Evolutionary conservation across 2,797 vertebrate species (phyloP), one percentile per base, ranked within the genome.

Genomic region (Helarctos malayanus): DNA sequence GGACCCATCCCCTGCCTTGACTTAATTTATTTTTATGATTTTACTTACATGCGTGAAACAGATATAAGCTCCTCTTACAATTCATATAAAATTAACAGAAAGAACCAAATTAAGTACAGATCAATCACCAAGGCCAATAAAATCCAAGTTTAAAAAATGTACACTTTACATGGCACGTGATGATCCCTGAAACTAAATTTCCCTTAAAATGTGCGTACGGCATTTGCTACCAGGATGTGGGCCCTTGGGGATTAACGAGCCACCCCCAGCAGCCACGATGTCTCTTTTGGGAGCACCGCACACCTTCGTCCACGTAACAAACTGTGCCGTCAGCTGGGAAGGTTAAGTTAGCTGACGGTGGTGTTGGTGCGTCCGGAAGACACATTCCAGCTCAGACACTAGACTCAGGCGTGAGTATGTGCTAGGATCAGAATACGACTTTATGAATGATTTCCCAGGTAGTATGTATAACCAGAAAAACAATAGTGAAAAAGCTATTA

Each of bases 351-450:
- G 32, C 29, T 16, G 57, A n/a, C 29, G 12, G 52, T 61, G 7
- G 63, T 2, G 0, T 75, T 10, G 9, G 54, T 16, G 19, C 4
- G 0, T 69, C 16, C 0, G 27, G 68, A 27, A 63, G 47, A 75
- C 27, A 3, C 7, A 1, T 0, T 0, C 32, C 29, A 29, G 27
- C 18, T 41, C 25, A 13, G 63, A 29, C 3, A 16, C 25, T 47
- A 21, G 27, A 10, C 47, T 21, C 13, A 29, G 29, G n/a, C 47
- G 4, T 4, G 25, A 81, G 10, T 45, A 4, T 88, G 16, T 25
- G 29, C 38, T 83, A 23, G 7, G 3, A 27, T 15, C 45, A n/a
- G 25, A 63, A 61, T 14, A 6, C 49, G 54, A 61, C 32, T 68
- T 15, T 57, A 19, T 45, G 32, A 57, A n/a, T 16, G 41, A 8